A percentile compares a stretch with the other conserved stretches of the same genome.
phyloP scores from a whole-genome alignment of 2,888 invertebrate species.

The Fragum whitleyi region DNA sequence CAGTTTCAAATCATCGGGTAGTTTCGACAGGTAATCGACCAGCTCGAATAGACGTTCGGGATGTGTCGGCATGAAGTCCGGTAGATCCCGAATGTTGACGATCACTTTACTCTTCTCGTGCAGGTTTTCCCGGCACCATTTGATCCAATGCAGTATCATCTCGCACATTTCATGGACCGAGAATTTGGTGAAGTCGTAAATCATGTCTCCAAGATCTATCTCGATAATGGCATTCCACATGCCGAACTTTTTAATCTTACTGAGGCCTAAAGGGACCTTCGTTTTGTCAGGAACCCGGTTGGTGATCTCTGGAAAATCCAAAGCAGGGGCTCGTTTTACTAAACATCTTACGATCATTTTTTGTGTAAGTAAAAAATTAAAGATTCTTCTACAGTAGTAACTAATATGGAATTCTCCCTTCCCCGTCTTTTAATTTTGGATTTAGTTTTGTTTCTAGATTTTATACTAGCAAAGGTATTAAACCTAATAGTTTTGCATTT shows the following conservation, averaged over 20 bases:
- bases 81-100: conserved; percentile 37
- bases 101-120: conserved; percentile 19
- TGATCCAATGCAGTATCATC: conserved; percentile 16
- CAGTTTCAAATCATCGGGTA: conserved; percentile 5
- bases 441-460: too few relatives aligned
- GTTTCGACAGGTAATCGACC: conserved; percentile 8
- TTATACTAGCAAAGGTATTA: too few relatives aligned
- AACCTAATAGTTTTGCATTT: too few relatives aligned
- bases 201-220: conserved; percentile 11
- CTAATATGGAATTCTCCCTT: too few relatives aligned
- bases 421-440: too few relatives aligned
- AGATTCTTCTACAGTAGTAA: too few relatives aligned
- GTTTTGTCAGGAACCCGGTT: not conserved
- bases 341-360: too few relatives aligned
- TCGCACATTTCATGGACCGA: conserved; percentile 9
- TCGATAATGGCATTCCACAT: not conserved
- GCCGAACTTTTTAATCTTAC: not conserved
- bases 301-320: conserved; percentile 5
- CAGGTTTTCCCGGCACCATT: conserved; percentile 23
- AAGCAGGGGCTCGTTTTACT: too few relatives aligned
- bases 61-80: conserved; percentile 37
- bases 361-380: too few relatives aligned
- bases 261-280: not conserved
- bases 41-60: conserved; percentile 14
- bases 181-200: not conserved